These are phyloP conservation scores for Rattus rattus DNA, from an alignment of 2,113 vertebrate species.

Conservation along the genomic window DNA sequence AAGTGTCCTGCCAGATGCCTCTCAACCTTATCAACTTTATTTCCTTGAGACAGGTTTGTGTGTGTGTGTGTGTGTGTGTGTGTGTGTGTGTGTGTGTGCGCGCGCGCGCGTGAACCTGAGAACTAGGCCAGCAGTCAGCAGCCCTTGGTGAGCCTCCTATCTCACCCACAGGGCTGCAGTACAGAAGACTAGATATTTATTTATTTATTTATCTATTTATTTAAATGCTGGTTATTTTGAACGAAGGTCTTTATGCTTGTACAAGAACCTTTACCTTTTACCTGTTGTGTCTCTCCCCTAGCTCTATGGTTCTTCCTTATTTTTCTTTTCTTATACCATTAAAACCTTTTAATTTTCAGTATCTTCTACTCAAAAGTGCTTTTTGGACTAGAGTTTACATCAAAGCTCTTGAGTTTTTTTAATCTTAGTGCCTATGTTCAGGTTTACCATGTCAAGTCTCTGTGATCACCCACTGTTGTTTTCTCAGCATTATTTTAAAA, in stretches of 20 bases:
- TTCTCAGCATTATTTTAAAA: background rate
- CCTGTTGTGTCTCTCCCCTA: background rate
- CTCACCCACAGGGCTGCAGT: background rate
- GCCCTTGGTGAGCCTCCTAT: background rate
- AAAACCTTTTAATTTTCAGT: background rate
- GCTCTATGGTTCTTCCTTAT: background rate
- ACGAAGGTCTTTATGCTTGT: background rate
- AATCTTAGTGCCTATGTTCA: background rate
- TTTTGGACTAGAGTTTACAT: background rate
- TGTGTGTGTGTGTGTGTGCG: background rate
- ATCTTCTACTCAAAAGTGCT: slow-evolving; percentile 11
- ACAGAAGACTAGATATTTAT: background rate
- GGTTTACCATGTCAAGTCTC: background rate
- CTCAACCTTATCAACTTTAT: background rate
- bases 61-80: background rate
- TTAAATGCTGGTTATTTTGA: background rate
- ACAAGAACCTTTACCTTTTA: background rate
- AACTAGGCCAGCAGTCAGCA: background rate
- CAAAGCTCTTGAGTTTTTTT: background rate
- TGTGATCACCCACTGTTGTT: background rate
- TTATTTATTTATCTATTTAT: background rate
- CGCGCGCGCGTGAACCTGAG: too few relatives aligned
- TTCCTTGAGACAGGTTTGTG: background rate
- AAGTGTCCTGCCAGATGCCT: background rate
- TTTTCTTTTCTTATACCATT: background rate